Evolutionary conservation across 2,797 vertebrate species (phyloP), one percentile per base, ranked within the genome.

Genomic region (Merluccius polli): DNA sequence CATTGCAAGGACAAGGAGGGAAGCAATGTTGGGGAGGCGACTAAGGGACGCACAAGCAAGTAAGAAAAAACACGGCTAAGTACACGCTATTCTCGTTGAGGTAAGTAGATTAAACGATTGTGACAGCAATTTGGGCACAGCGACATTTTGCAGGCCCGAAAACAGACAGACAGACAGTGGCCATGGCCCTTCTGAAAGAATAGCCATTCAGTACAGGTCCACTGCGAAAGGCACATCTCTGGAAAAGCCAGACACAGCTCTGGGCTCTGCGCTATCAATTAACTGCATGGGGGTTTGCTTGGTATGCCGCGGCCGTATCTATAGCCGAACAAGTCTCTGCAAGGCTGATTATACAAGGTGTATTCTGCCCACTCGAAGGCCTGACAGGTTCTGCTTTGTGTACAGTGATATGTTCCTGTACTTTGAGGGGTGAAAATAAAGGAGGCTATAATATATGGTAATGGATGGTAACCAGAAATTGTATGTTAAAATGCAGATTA

Each of bases 91-190:
- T 82, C 78, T 85, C 85, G 85, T 81, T 16, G 63, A 82, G 79
- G 85, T 81, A 84, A 86, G 79, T 78, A 88, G 86, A 90, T 89
- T 93, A 91, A 94, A 91, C 71, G 86, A 92, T 84, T 88, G 87
- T 93, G 92, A 93, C 92, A 90, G 92, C 92, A 91, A 92, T 92
- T 92, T 91, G 85, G 85, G 85, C 85, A 88, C 88, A 92, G 92
- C 88, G 92, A 89, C 89, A 89, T 88, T 90, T 79, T 80, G 65
- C 12, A 16, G 65, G 75, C 82, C 80, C 21, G 44, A 89, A n/a
- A 87, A 90, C 87, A 88, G 87, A 90, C 85, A 81, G 89, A 90
- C 72, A 88, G 85, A 90, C 86, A 84, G 78, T 71, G 79, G 85
- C 85, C 75, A 68, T 65, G 74, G 85, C 86, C 80, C 74, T 83